Base-by-base conservation (phyloP, 2,113 vertebrate genomes). In the Atractosteus spatula region DNA sequence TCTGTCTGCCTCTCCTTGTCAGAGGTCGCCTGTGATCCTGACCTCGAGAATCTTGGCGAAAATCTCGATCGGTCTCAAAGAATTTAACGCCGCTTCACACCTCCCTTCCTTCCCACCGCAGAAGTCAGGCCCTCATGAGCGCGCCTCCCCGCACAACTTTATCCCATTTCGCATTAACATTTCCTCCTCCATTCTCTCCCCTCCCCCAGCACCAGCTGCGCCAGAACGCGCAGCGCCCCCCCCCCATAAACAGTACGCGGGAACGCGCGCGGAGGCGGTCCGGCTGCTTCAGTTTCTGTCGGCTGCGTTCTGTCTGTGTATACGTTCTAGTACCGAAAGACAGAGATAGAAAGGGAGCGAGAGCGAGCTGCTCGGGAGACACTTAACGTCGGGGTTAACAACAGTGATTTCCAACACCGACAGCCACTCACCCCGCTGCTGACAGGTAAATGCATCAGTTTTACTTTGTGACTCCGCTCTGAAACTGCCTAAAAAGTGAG, bases 251-350 rank as follows among this genome's bases (percentile, higher is more conserved):
- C 79, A 65, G 51, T 7, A 8, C 7, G 7, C 70, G 86, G 77
- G 88, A 85, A 84, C 90, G 90, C 90, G 90, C 91, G 65, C 64
- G 88, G 90, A 89, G 91, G 91, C 91, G 91, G 90, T 90, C 85
- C 85, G 84, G 81, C 86, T 85, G 86, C 84, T 79, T 89, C 84
- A 61, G 80, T 86, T 79, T 83, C 80, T 84, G 81, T 86, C 82
- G 86, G 89, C 89, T 84, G 76, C 83, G 85, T 81, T 85, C 75
- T 74, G 68, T 56, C 79, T 80, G 79, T 83, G 68, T 82, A 86
- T 84, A 76, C 82, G 87, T 89, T 86, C 83, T 29, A 86, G 86
- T 90, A 85, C 13, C 86, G 89, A 90, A 74, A 89, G 86, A 87
- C 74, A 80, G 86, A 87, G 87, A 85, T 79, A 88, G 84, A 83